These are phyloP conservation scores for Salvator merianae DNA, from an alignment of 2,113 vertebrate genomes.

Conservation along the genomic window DNA sequence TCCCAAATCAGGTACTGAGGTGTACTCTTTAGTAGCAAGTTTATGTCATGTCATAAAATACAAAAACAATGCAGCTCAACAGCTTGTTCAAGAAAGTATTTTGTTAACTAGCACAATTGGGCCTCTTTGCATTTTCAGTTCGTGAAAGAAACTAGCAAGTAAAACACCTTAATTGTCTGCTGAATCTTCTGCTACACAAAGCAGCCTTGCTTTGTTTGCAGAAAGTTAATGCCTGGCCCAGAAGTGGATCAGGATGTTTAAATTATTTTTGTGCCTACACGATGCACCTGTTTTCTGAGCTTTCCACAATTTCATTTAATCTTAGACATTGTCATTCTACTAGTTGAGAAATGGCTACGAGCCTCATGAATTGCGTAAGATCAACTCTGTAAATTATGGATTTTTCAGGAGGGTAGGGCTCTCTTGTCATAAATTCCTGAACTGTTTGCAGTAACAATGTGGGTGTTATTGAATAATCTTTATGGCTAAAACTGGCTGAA, in stretches of 20 bases:
- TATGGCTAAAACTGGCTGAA: constrained; percentile 3
- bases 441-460: neutral
- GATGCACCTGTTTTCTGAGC: neutral
- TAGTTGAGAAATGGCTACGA: neutral
- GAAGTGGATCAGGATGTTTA: neutral
- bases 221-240: accelerated
- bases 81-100: neutral
- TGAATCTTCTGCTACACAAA: neutral
- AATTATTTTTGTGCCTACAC: neutral
- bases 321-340: no score
- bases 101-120: neutral
- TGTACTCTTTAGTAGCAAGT: neutral
- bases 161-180: accelerated
- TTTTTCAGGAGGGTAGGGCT: constrained; percentile 24
- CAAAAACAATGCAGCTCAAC: neutral
- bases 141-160: neutral
- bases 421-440: constrained; percentile 21
- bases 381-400: neutral
- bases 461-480: neutral
- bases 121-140: neutral
- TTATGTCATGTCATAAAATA: neutral
- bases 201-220: accelerated
- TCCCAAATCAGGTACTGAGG: neutral
- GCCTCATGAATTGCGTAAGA: neutral
- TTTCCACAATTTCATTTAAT: accelerated